These are phyloP conservation scores for Agrotis clavis DNA, from an alignment of 2,888 invertebrate species.

Conservation along the genomic window DNA sequence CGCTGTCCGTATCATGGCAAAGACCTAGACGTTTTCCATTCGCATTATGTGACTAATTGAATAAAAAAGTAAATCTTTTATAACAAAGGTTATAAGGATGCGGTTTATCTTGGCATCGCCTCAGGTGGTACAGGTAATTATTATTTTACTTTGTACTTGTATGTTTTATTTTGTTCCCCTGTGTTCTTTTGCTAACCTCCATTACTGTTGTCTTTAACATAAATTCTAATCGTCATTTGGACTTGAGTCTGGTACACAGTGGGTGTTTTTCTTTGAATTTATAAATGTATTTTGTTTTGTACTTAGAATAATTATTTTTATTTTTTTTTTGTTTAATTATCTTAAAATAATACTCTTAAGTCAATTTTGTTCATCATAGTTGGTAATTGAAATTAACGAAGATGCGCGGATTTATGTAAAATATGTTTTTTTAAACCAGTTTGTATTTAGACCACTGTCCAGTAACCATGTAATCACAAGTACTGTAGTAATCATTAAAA, in stretches of 20 bases:
- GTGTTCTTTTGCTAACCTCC: conserved; percentile 80
- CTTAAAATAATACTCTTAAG: not conserved
- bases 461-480: not conserved
- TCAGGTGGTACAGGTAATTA: conserved; percentile 81
- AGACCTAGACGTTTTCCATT: conserved; percentile 72
- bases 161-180: conserved; percentile 75
- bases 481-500: too few relatives aligned
- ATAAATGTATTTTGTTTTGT: not conserved
- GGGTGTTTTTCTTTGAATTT: conserved; percentile 22
- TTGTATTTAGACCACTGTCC: not conserved
- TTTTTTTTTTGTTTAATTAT: not conserved
- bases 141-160: conserved; percentile 84
- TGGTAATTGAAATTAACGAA: not conserved
- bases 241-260: conserved; percentile 45
- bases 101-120: conserved; percentile 77
- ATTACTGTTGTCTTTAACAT: conserved; percentile 81
- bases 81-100: conserved; percentile 74
- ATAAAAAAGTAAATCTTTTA: conserved; percentile 79
- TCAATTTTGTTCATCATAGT: not conserved
- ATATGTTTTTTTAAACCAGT: not conserved
- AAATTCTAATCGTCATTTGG: conserved; percentile 78
- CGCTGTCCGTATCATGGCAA: conserved; percentile 73
- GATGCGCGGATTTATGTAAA: too few relatives aligned
- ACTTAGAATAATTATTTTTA: not conserved
- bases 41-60: conserved; percentile 82